Percentiles rank a stretch among this genome's conserved stretches.
phyloP scores from a whole-genome alignment of 2,888 invertebrate species.

The Sphinx pinastri region DNA sequence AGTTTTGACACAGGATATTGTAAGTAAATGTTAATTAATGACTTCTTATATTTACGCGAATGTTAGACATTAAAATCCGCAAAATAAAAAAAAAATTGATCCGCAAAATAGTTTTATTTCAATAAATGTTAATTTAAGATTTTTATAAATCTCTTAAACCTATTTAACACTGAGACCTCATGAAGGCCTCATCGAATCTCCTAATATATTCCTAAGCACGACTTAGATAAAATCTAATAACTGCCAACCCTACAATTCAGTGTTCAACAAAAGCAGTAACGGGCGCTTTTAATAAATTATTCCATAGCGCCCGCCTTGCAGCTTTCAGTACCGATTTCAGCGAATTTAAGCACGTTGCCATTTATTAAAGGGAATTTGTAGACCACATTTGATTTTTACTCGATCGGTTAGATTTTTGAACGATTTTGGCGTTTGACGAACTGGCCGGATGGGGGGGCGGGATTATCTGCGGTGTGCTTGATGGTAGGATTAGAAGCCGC shows the following conservation, averaged over 20 bases:
- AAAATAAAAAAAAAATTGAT: too few relatives aligned
- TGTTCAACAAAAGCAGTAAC: slow-evolving; percentile 60
- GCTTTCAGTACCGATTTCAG: slow-evolving; percentile 56
- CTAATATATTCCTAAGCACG: not conserved
- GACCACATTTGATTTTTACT: slow-evolving; percentile 53
- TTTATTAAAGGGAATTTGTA: slow-evolving; percentile 53
- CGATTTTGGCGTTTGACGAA: slow-evolving; percentile 33
- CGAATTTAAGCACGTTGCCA: slow-evolving; percentile 55
- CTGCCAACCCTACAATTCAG: slow-evolving; percentile 49
- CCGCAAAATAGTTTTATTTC: too few relatives aligned
- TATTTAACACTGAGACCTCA: too few relatives aligned
- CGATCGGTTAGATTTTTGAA: slow-evolving; percentile 33
- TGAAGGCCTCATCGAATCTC: too few relatives aligned
- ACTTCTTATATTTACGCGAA: too few relatives aligned
- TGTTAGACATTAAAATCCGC: too few relatives aligned
- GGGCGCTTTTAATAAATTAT: slow-evolving; percentile 74
- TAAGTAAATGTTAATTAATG: too few relatives aligned
- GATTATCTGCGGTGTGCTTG: not conserved
- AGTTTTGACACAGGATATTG: too few relatives aligned
- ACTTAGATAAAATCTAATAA: not conserved
- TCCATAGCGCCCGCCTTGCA: slow-evolving; percentile 57
- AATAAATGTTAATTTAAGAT: too few relatives aligned
- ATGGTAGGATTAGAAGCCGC: not conserved
- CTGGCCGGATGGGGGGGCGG: too few relatives aligned
- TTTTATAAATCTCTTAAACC: too few relatives aligned